phyloP scores from a whole-genome alignment of 2,797 vertebrate genomes.

The Enteromius argenteus region DNA sequence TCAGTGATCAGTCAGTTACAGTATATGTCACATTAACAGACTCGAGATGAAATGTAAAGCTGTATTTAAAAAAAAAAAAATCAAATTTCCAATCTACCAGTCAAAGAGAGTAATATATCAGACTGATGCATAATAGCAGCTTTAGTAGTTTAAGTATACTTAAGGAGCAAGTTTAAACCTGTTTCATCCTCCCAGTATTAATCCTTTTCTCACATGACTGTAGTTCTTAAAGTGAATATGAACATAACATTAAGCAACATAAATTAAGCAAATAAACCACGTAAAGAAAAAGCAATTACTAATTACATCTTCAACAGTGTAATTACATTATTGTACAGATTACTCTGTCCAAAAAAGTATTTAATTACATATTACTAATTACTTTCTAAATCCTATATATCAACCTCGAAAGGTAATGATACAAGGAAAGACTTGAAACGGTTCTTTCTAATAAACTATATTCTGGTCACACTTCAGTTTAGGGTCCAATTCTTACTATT shows the following conservation, averaged over 20 bases:
- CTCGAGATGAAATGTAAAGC: not conserved
- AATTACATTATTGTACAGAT: too few relatives aligned
- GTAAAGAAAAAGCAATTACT: not conserved
- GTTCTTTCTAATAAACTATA: too few relatives aligned
- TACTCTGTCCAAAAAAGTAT: too few relatives aligned
- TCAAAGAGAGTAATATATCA: conserved; percentile 9
- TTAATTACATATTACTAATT: too few relatives aligned
- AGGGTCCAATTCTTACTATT: too few relatives aligned
- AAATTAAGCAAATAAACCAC: not conserved
- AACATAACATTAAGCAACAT: not conserved
- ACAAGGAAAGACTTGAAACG: too few relatives aligned
- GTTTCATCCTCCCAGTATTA: not conserved
- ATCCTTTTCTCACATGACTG: not conserved
- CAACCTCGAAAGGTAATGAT: too few relatives aligned
- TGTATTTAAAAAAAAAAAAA: not conserved
- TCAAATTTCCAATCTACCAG: not conserved
- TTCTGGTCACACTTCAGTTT: too few relatives aligned
- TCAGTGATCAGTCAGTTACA: not conserved
- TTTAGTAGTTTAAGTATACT: not conserved
- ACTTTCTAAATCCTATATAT: too few relatives aligned
- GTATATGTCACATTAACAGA: not conserved
- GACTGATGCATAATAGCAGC: not conserved
- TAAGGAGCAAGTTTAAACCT: not conserved
- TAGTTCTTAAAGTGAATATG: not conserved
- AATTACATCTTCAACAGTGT: too few relatives aligned